Conservation (phyloP, 2,113 vertebrate species). For the Erpornis zantholeuca region DNA sequence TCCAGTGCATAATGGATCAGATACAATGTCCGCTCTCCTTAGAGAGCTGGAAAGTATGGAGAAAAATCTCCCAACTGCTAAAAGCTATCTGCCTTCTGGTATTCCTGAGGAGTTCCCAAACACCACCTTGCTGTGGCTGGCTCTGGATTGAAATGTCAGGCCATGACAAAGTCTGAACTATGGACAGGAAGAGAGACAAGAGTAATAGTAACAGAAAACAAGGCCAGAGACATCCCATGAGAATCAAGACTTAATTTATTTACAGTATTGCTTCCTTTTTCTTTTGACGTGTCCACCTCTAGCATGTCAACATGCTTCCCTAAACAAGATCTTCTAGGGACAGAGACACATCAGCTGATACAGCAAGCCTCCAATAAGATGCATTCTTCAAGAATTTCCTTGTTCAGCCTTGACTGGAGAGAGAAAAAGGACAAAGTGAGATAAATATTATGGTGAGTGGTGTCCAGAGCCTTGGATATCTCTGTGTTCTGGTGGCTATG, state of each 20-base stretch:
- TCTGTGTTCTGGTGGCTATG: background rate
- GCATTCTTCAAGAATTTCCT: conserved; percentile 31
- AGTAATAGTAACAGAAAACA: background rate
- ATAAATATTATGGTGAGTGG: background rate
- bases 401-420: background rate
- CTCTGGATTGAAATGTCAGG: background rate
- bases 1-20: background rate
- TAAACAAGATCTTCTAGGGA: background rate
- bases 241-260: conserved; percentile 35
- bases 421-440: background rate
- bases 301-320: background rate
- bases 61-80: background rate
- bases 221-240: background rate
- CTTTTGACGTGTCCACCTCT: background rate
- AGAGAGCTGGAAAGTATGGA: background rate
- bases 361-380: background rate
- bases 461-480: background rate
- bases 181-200: background rate
- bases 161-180: background rate
- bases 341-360: background rate
- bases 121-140: background rate
- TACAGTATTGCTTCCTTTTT: background rate
- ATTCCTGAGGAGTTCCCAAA: background rate
- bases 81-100: background rate
- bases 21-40: background rate